Evolutionary conservation across 2,113 vertebrate species (phyloP).

Genomic region (Xiphorhynchus elegans): DNA sequence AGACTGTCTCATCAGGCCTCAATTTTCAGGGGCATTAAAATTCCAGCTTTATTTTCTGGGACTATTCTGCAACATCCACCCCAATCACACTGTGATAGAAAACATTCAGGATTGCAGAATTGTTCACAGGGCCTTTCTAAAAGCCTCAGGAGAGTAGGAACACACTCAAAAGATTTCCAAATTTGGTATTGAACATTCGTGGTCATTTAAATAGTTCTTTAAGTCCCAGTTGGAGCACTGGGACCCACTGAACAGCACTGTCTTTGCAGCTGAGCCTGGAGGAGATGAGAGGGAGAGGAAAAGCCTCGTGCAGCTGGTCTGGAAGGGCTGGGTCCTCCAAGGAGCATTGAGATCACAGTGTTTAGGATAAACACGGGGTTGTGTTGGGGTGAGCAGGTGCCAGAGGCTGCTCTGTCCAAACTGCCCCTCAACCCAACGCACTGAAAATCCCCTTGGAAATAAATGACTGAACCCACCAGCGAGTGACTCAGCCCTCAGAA

Average conservation of each 20-base stretch:
- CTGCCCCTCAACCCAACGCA: neutral
- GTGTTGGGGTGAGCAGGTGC: neutral
- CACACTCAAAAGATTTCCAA: neutral
- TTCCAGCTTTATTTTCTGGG: neutral
- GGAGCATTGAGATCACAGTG: neutral
- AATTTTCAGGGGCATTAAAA: neutral
- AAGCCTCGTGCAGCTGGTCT: neutral
- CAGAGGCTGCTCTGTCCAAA: neutral
- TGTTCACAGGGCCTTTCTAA: neutral
- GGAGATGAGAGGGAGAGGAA: neutral
- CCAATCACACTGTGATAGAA: neutral
- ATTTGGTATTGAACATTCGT: fast-evolving
- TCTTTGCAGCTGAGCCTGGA: neutral
- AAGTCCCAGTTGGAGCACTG: neutral
- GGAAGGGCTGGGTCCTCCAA: neutral
- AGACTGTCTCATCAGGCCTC: neutral
- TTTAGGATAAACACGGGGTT: neutral
- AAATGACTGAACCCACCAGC: neutral
- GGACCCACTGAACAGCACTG: fast-evolving
- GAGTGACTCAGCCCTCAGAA: neutral
- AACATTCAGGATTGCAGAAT: neutral
- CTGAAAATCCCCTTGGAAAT: neutral
- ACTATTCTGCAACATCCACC: neutral
- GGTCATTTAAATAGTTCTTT: neutral
- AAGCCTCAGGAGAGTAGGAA: neutral